These are phyloP conservation scores for Eupithecia tripunctaria DNA, from an alignment of 2,888 invertebrate genomes.

Conservation along the genomic window DNA sequence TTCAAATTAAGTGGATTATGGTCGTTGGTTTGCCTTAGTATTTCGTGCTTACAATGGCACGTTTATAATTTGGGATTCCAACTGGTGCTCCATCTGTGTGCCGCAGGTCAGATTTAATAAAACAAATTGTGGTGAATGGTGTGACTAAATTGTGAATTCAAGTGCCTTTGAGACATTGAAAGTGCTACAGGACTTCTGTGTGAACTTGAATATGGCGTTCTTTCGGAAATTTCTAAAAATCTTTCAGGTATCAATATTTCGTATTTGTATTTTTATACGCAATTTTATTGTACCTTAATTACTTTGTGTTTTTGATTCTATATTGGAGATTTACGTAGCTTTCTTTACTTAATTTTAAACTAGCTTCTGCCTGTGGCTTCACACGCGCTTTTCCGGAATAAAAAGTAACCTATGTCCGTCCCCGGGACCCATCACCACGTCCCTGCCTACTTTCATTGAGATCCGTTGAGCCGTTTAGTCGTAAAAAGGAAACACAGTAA, in stretches of 20 bases:
- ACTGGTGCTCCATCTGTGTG: slow-evolving; percentile 35
- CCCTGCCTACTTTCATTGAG: too few species aligned
- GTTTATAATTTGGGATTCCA: slow-evolving; percentile 50
- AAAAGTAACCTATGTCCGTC: too few species aligned
- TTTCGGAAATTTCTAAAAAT: slow-evolving; percentile 61
- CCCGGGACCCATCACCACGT: too few species aligned
- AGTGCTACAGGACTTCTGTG: slow-evolving; percentile 44
- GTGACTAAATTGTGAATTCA: slow-evolving; percentile 68
- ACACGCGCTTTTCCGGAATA: too few species aligned
- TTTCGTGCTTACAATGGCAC: slow-evolving; percentile 31
- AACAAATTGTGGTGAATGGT: slow-evolving; percentile 59
- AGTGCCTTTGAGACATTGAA: slow-evolving; percentile 51
- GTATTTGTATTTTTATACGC: background rate
- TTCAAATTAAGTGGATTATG: slow-evolving; percentile 32
- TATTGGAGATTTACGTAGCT: background rate
- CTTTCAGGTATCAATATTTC: slow-evolving; percentile 57
- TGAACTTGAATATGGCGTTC: slow-evolving; percentile 61
- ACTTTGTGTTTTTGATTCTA: background rate
- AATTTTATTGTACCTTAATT: background rate
- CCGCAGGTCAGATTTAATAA: slow-evolving; percentile 32
- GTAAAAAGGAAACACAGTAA: too few species aligned
- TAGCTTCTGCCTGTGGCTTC: too few species aligned
- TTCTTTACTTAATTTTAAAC: background rate
- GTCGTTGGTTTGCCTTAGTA: slow-evolving; percentile 10
- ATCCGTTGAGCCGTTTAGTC: too few species aligned